Evolutionary conservation across 2,888 invertebrate species (phyloP).

Genomic region (Druceiella hillmani): DNA sequence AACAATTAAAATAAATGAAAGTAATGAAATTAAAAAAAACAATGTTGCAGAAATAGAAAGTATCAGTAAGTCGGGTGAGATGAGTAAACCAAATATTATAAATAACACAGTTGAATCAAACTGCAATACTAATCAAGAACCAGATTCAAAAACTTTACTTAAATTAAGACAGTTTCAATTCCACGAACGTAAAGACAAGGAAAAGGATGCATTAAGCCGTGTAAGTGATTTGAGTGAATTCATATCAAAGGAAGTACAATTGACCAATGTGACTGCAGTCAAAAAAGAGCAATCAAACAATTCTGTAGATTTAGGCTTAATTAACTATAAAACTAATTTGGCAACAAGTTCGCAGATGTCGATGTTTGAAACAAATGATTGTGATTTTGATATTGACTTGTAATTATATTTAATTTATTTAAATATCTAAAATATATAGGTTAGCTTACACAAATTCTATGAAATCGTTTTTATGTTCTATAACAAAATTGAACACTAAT

Average conservation of each 20-base stretch:
- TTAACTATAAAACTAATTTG: neutral
- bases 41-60: conserved; percentile 40
- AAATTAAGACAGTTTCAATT: conserved; percentile 3
- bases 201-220: conserved; percentile 18
- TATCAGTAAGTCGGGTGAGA: conserved; percentile 35
- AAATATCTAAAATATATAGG: conserved; percentile 4
- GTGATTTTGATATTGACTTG: conserved; percentile 49
- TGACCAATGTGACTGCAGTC: conserved; percentile 22
- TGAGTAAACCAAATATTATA: conserved; percentile 34
- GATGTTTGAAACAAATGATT: conserved; percentile 48
- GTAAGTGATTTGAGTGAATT: conserved; percentile 22
- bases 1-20: conserved; percentile 27
- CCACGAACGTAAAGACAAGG: conserved; percentile 12
- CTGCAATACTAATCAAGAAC: conserved; percentile 5
- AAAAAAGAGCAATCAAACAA: conserved; percentile 6
- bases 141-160: neutral
- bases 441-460: too few relatives aligned
- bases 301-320: conserved; percentile 13
- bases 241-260: conserved; percentile 24
- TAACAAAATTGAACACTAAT: too few relatives aligned
- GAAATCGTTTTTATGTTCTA: too few relatives aligned
- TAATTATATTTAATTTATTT: conserved; percentile 21
- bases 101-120: conserved; percentile 25
- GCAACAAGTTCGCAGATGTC: conserved; percentile 38
- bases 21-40: conserved; percentile 25